Evolutionary conservation across 2,888 invertebrate species (phyloP).

Genomic region (Isoperla grammatica): DNA sequence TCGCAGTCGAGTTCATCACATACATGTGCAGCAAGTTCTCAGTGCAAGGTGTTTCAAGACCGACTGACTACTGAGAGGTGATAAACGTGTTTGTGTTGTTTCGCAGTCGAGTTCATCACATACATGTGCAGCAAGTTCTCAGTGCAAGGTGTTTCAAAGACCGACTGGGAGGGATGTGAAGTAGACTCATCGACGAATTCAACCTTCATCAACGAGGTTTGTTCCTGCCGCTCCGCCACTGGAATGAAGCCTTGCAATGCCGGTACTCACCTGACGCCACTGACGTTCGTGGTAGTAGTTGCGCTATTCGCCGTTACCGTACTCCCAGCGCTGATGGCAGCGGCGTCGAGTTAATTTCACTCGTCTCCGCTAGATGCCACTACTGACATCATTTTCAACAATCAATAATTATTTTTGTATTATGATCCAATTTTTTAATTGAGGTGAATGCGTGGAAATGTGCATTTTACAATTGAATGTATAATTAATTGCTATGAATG

Average conservation of each 20-base stretch:
- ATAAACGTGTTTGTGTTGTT: constrained; percentile 16
- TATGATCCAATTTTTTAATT: too few species aligned
- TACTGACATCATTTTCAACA: too few species aligned
- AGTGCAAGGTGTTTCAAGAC: constrained; percentile 44
- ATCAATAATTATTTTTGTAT: too few species aligned
- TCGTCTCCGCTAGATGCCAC: too few species aligned
- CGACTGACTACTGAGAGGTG: too few species aligned
- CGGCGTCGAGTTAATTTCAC: too few species aligned
- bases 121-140: constrained; percentile 63
- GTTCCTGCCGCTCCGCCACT: constrained; percentile 47
- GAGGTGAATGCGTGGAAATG: too few species aligned
- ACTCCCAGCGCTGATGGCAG: too few species aligned
- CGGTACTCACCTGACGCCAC: constrained; percentile 7
- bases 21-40: constrained; percentile 63
- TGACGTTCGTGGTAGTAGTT: not conserved
- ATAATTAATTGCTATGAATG: too few species aligned
- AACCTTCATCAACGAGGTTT: constrained; percentile 44
- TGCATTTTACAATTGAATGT: too few species aligned
- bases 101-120: constrained; percentile 62
- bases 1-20: constrained; percentile 62
- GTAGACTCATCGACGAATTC: not conserved
- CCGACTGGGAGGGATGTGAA: constrained; percentile 11
- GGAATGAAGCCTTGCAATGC: constrained; percentile 47
- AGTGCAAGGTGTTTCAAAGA: constrained; percentile 40
- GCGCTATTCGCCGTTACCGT: not conserved